A percentile compares a stretch with the other conserved stretches of the same genome.
Conservation (phyloP, 2,797 vertebrate species). For the Silurus lanzhouensis region DNA sequence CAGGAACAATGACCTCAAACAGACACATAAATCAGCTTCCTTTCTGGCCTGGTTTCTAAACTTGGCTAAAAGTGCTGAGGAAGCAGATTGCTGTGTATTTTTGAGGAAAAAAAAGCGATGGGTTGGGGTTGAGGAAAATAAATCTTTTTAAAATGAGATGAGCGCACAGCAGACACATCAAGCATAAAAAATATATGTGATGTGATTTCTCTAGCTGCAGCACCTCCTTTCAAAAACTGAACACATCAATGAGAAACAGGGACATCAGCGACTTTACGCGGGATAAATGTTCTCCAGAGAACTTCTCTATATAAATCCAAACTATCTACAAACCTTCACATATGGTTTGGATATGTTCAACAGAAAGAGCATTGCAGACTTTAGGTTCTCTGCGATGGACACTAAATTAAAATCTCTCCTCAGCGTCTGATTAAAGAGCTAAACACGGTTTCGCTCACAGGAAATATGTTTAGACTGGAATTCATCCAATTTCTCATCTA, state of each 20-base stretch:
- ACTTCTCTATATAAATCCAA: neutral
- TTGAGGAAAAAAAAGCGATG: neutral
- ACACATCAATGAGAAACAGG: neutral
- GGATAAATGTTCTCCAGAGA: neutral
- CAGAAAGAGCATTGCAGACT: no score
- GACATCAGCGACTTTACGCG: neutral
- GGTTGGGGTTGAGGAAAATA: neutral
- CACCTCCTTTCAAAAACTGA: neutral
- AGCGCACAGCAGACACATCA: neutral
- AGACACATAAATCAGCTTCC: constrained; percentile 44
- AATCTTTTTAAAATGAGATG: neutral
- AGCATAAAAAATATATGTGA: no score
- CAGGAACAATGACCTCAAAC: neutral
- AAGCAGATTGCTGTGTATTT: constrained; percentile 8
- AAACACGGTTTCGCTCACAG: neutral
- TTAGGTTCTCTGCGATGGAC: no score
- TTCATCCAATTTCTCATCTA: neutral
- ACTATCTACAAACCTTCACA: neutral
- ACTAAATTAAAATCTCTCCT: no score
- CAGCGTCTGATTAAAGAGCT: neutral
- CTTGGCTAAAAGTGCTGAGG: constrained; percentile 10
- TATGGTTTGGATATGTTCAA: no score
- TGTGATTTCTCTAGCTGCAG: neutral
- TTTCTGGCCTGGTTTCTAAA: constrained; percentile 31
- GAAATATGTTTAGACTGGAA: neutral